These are phyloP conservation scores for Cyprinus carpio DNA, from an alignment of 2,113 vertebrate species.

Conservation along the genomic window DNA sequence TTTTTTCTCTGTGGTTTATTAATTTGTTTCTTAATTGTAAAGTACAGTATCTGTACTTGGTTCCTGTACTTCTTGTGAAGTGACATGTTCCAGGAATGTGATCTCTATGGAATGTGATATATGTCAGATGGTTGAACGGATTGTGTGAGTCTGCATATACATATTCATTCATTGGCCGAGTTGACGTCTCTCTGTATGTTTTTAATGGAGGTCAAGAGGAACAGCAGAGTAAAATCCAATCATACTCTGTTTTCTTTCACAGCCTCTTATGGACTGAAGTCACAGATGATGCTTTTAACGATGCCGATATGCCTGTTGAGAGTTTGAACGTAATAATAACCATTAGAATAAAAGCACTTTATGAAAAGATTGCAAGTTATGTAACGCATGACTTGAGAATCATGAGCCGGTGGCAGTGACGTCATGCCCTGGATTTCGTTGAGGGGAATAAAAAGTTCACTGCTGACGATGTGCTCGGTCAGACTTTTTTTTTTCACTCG, in stretches of 20 bases:
- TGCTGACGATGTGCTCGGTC: neutral
- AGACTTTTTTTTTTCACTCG: neutral
- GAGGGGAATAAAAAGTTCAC: slow-evolving; percentile 45
- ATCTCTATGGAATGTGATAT: neutral
- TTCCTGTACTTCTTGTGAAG: neutral
- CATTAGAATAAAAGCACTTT: slow-evolving; percentile 12
- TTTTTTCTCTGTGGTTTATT: neutral
- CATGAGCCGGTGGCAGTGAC: slow-evolving; percentile 54
- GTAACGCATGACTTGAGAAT: slow-evolving; percentile 51
- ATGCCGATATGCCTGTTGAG: neutral
- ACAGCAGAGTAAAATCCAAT: neutral
- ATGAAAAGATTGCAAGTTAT: slow-evolving; percentile 49
- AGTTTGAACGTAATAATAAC: neutral
- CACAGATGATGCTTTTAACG: neutral
- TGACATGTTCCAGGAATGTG: neutral
- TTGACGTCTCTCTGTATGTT: slow-evolving; percentile 16
- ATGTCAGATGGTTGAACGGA: neutral
- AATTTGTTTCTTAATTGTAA: neutral
- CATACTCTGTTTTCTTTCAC: neutral
- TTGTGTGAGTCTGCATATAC: neutral
- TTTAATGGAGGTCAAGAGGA: slow-evolving; percentile 26
- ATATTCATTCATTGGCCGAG: slow-evolving; percentile 28
- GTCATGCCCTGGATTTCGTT: slow-evolving; percentile 54
- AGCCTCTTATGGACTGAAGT: neutral
- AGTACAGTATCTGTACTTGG: neutral